Evolutionary conservation across 2,797 vertebrate species (phyloP), one percentile per base, ranked within the genome.

Genomic region (Loriculus beryllinus): DNA sequence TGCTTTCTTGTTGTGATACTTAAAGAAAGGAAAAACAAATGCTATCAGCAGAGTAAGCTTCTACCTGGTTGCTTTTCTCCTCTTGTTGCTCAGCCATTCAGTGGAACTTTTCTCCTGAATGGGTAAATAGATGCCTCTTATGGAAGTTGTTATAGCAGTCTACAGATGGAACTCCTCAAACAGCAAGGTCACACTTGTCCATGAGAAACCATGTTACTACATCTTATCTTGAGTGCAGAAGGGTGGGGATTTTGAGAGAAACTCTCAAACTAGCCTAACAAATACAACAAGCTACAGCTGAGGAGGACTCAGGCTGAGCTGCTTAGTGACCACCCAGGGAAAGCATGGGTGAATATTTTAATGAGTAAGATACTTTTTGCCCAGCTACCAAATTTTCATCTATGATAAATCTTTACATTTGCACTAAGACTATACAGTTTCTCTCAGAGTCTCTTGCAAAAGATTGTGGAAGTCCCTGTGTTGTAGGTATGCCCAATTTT

Each of bases 231-330:
- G 6, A 54, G 6, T 13, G 25, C 4, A 40, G 35, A 52, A 40
- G 22, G 65, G 49, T 39, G 64, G 72, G 33, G n/a, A 47, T 91
- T 89, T 91, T 81, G 40, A 70, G 59, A 60, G 67, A 59, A 90
- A 48, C 23, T 48, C 54, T 68, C 49, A 35, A 65, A 84, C 29
- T 1, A 56, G n/a, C 80, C 51, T 77, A 52, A 70, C 86, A 28
- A 75, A 70, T 43, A n/a, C 65, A 96, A 95, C 23, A 64, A 92
- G 80, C 29, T 74, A 7, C 92, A 96, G 76, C 87, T 96, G 95
- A 79, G 72, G 49, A 80, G 3, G 7, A 39, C 9, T n/a, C 10
- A 59, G 14, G 31, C 18, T 67, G 49, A 80, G 19, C 37, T 90
- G 14, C 16, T 76, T 16, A 20, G 18, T 40, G 31, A 31, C 5